Conservation (phyloP, 2,113 vertebrate genomes). For the Aptenodytes forsteri region DNA sequence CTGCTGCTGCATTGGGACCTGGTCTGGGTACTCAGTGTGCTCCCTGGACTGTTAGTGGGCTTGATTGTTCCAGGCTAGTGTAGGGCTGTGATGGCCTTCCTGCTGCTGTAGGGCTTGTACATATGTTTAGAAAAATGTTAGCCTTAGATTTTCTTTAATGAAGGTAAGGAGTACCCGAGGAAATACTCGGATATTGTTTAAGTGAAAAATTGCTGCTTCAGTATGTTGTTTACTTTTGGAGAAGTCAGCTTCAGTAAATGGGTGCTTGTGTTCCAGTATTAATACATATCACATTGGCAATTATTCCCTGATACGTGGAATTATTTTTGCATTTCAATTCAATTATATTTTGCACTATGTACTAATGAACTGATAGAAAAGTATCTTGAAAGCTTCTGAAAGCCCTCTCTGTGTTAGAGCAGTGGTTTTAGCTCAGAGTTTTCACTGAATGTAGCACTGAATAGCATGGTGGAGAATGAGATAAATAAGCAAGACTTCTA, state of each 20-base stretch:
- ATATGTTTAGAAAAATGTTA: background rate
- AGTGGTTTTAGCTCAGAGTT: background rate
- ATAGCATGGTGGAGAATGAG: background rate
- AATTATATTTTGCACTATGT: background rate
- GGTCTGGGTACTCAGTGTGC: accelerated
- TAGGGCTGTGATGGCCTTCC: background rate
- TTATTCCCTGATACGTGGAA: background rate
- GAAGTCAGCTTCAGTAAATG: background rate
- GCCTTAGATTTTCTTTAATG: background rate
- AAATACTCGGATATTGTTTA: background rate
- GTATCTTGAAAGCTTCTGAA: background rate
- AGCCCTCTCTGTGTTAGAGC: background rate
- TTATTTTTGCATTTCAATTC: background rate
- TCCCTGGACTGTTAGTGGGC: background rate
- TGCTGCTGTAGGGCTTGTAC: background rate
- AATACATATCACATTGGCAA: background rate
- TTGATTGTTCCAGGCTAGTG: background rate
- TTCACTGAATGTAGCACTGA: background rate
- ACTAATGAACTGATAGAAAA: background rate
- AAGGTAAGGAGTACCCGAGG: background rate
- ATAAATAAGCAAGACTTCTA: background rate
- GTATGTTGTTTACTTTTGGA: background rate
- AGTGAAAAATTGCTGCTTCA: background rate
- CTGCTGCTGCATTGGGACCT: background rate
- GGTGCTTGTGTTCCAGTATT: background rate